phyloP scores from a whole-genome alignment of 2,888 invertebrate species.

The Torymus aiolomorphi region DNA sequence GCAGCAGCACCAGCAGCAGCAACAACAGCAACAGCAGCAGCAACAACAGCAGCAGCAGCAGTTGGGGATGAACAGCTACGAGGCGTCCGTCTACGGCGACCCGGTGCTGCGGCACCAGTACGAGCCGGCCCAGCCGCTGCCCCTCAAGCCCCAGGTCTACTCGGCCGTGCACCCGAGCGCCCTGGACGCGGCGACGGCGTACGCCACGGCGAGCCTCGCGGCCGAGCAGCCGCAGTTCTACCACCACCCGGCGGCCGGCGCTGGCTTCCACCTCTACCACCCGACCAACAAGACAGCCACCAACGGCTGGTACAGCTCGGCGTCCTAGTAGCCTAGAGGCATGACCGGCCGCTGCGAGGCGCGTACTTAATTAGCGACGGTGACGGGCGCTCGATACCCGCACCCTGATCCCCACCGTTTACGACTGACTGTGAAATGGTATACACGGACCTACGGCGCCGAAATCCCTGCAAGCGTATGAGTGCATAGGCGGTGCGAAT shows the following conservation, averaged over 20 bases:
- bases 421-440: too few relatives aligned
- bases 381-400: neutral
- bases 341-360: slow-evolving; percentile 59
- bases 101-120: slow-evolving; percentile 77
- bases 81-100: slow-evolving; percentile 77
- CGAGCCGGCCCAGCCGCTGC: slow-evolving; percentile 82
- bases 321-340: slow-evolving; percentile 80
- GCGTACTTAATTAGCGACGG: slow-evolving; percentile 70
- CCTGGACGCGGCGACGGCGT: slow-evolving; percentile 80
- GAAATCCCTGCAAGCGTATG: too few relatives aligned
- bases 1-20: slow-evolving; percentile 80
- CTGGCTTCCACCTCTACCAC: slow-evolving; percentile 93
- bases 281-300: slow-evolving; percentile 84
- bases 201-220: slow-evolving; percentile 78
- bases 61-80: slow-evolving; percentile 81
- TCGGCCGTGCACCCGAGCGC: slow-evolving; percentile 78
- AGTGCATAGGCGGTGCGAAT: neutral
- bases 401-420: too few relatives aligned
- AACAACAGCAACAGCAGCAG: slow-evolving; percentile 77
- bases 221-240: slow-evolving; percentile 92
- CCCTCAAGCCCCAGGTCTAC: slow-evolving; percentile 93
- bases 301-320: slow-evolving; percentile 87
- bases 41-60: slow-evolving; percentile 79
- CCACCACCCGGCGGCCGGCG: slow-evolving; percentile 81
- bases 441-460: too few relatives aligned